Evolutionary conservation across 2,113 vertebrate species (phyloP).

Genomic region (Aphelocoma coerulescens): DNA sequence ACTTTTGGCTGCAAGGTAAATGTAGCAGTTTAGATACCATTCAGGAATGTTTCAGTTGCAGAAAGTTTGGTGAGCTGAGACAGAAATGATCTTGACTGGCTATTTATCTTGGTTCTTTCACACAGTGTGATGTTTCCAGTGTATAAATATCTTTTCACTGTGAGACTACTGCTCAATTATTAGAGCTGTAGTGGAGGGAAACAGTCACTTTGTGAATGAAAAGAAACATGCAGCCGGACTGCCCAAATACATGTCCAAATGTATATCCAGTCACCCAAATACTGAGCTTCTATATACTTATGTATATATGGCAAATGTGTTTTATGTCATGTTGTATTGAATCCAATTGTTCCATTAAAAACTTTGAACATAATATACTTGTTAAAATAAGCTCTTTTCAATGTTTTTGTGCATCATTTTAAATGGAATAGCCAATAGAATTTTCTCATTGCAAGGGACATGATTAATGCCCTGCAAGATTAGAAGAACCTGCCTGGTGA

Average conservation of each 20-base stretch:
- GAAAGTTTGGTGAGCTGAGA: not conserved
- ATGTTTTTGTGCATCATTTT: not conserved
- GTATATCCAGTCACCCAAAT: not conserved
- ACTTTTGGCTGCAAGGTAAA: not conserved
- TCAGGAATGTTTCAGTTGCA: not conserved
- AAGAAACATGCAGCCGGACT: not conserved
- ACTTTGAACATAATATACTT: not conserved
- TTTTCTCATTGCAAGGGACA: constrained; percentile 12
- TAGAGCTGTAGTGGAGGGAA: not conserved
- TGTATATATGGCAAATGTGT: not conserved
- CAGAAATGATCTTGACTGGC: not conserved
- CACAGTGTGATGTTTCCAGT: not conserved
- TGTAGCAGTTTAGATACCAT: not conserved
- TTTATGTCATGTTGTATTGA: not conserved
- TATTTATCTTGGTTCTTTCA: not conserved
- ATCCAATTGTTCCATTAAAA: constrained; percentile 42
- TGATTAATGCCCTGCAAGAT: not conserved
- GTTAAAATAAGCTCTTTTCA: constrained; percentile 27
- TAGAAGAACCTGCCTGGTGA: not conserved
- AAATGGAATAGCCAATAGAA: constrained; percentile 18
- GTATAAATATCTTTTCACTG: not conserved
- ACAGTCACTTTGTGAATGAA: not conserved
- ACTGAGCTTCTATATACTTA: not conserved
- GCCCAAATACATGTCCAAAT: not conserved
- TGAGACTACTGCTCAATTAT: not conserved